Evolutionary conservation across 2,113 vertebrate genomes (phyloP), one percentile per base, ranked within the genome.

Genomic region (Athene cunicularia): DNA sequence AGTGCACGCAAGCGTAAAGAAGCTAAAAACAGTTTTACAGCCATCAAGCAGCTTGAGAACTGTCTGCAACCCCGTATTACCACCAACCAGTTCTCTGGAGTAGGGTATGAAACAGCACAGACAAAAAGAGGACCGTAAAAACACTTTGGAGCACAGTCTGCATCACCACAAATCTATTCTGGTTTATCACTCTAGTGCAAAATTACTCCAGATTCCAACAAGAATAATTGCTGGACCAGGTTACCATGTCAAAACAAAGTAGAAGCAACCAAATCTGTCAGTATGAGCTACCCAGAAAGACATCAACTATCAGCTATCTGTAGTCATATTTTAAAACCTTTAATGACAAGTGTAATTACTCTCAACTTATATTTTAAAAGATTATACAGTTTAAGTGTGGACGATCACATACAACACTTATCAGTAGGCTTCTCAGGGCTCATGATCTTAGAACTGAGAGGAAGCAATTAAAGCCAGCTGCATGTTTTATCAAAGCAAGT

Each of bases 381-480:
- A 6, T n/a, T n/a, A 62, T 9, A 41, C 3, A 23, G 16, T 33
- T 24, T 50, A 50, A 66, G 47, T 0, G 11, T 3, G 41, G 43
- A 24, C 0, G 0, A 2, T 45, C 49, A 32, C 45, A 45, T 0
- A 6, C 39, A 39, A 41, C 3, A 14, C 9, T 55, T 47, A 6
- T 7, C 2, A 0, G 14, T 7, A n/a, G 14, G 19, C 30, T 62
- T 43, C 23, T 53, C 3, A 2, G 21, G 63, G 21, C 9, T 35
- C 75, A 24, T 5, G 11, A 23, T 9, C 33, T 41, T 33, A n/a
- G 30, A 58, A 24, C 16, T 21, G 49, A 62, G 35, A 32, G 28
- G 18, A 52, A 52, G 6, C 22, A 32, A 39, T 11, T 74, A 64
- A 73, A 77, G 12, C 5, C 14, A 13, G 3, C 35, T 66, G 67